These are phyloP conservation scores for Mustelus asterias DNA, from an alignment of 2,113 vertebrate genomes.

Conservation along the genomic window DNA sequence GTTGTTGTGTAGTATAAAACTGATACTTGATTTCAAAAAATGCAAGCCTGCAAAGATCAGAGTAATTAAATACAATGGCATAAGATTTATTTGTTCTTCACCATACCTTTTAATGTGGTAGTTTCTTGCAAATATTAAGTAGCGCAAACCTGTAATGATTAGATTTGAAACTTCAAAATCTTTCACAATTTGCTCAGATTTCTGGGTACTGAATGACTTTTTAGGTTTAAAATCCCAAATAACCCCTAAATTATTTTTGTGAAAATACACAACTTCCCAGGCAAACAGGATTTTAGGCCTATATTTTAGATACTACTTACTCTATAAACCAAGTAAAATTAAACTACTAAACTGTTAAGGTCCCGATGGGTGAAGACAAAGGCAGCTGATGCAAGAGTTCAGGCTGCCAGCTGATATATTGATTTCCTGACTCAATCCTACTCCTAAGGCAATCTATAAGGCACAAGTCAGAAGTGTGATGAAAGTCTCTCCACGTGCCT, in stretches of 20 bases:
- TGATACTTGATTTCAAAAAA: slow-evolving; percentile 82
- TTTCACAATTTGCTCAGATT: not conserved
- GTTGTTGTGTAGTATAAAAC: slow-evolving; percentile 78
- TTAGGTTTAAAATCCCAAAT: not conserved
- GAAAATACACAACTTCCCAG: not conserved
- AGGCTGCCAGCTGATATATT: too few relatives aligned
- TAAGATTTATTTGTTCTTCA: not conserved
- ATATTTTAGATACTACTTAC: not conserved
- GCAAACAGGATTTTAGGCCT: not conserved
- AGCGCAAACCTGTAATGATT: slow-evolving; percentile 34
- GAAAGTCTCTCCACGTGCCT: too few relatives aligned
- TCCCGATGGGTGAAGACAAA: too few relatives aligned
- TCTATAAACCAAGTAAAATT: not conserved
- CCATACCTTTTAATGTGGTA: not conserved
- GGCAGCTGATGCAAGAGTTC: too few relatives aligned
- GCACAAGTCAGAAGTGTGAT: too few relatives aligned
- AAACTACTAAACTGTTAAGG: not conserved
- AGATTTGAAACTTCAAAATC: not conserved
- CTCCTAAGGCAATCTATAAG: too few relatives aligned
- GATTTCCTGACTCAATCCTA: too few relatives aligned
- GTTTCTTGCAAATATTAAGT: not conserved
- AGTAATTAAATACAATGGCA: not conserved
- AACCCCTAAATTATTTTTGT: not conserved
- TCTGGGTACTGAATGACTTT: not conserved
- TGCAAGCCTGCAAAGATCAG: slow-evolving; percentile 62